Percentiles rank a stretch among this genome's conserved stretches.
phyloP scores from a whole-genome alignment of 2,888 invertebrate genomes.

The Parnassius orleans region DNA sequence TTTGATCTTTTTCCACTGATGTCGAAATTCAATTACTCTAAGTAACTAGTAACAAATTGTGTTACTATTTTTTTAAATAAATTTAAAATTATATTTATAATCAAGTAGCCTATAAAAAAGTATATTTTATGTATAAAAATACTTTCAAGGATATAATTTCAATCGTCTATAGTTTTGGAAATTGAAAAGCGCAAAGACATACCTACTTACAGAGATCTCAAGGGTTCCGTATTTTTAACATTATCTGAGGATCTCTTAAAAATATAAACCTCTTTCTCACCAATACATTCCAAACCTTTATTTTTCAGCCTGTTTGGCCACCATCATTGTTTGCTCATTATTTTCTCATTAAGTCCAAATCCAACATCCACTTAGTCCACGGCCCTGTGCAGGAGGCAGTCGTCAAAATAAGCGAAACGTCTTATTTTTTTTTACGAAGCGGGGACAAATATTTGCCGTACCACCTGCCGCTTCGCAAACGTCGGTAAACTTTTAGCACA shows the following conservation, averaged over 20 bases:
- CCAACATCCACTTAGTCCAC: slow-evolving; percentile 26
- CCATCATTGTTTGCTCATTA: slow-evolving; percentile 24
- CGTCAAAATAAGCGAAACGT: slow-evolving; percentile 10
- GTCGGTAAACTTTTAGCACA: slow-evolving; percentile 33
- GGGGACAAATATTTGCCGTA: slow-evolving; percentile 34
- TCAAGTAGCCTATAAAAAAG: no score
- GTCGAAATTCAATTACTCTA: no score
- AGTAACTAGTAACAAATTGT: no score
- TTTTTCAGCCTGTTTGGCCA: slow-evolving; percentile 17
- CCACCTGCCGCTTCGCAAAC: slow-evolving; percentile 36
- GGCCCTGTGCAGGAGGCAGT: slow-evolving; percentile 6
- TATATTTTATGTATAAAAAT: no score
- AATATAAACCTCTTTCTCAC: neutral
- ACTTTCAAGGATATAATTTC: no score
- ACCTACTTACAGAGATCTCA: no score
- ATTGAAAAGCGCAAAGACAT: no score
- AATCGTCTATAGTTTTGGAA: no score
- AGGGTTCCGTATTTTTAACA: neutral
- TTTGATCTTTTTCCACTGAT: no score
- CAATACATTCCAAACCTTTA: neutral
- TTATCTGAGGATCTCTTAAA: neutral
- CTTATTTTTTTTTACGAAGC: slow-evolving; percentile 17
- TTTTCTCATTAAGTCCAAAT: slow-evolving; percentile 26
- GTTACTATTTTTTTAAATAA: no score
- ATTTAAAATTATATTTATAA: no score